These are phyloP conservation scores for Falcunculus frontatus DNA, from an alignment of 2,113 vertebrate genomes.

Conservation along the genomic window DNA sequence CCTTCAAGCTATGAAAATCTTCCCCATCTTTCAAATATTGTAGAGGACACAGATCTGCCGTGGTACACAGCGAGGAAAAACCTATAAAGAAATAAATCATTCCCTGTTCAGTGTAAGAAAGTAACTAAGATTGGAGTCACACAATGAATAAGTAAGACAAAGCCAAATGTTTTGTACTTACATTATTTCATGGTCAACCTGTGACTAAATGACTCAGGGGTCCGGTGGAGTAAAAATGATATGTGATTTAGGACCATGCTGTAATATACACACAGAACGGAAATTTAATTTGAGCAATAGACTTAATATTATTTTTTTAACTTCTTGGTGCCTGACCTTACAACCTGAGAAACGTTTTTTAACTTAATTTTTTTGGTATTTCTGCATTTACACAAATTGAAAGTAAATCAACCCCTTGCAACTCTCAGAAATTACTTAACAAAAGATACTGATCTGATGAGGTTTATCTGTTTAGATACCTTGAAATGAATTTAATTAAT, in stretches of 20 bases:
- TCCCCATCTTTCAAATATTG: not conserved
- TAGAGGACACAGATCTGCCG: not conserved
- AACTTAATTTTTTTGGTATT: not conserved
- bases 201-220: not conserved
- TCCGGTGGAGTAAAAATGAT: not conserved
- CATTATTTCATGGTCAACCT: not conserved
- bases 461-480: not conserved
- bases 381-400: not conserved
- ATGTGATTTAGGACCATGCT: not conserved
- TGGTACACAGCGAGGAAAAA: not conserved
- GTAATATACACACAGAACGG: not conserved
- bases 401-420: not conserved
- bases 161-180: not conserved
- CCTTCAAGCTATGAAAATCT: constrained; percentile 9
- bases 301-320: not conserved
- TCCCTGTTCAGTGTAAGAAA: not conserved
- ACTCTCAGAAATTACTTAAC: not conserved
- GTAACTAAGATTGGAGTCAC: not conserved
- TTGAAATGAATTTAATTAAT: not conserved
- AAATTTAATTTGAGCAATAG: not conserved
- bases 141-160: not conserved
- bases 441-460: not conserved
- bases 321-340: not conserved
- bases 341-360: not conserved
- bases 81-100: not conserved